phyloP scores from a whole-genome alignment of 2,797 vertebrate genomes.

The Enteromius argenteus region DNA sequence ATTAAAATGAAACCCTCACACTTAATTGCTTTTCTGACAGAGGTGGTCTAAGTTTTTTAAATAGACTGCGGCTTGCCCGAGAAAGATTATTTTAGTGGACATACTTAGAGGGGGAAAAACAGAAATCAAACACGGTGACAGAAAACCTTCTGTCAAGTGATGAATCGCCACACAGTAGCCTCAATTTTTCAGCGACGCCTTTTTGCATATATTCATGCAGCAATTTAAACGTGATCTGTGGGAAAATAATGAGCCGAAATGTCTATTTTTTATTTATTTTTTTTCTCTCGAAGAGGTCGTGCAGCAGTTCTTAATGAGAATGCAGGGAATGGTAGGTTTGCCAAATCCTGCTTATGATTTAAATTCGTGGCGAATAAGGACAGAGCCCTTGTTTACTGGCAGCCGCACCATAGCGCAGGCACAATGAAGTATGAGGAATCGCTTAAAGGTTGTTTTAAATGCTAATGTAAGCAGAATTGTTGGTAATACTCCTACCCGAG shows the following conservation, averaged over 20 bases:
- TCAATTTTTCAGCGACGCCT: slow-evolving; percentile 37
- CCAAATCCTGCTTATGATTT: slow-evolving; percentile 31
- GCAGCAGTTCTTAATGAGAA: slow-evolving; percentile 23
- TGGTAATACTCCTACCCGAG: slow-evolving; percentile 43
- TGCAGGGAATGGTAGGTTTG: neutral
- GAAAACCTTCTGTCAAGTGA: slow-evolving; percentile 58
- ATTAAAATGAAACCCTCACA: slow-evolving; percentile 82
- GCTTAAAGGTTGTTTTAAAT: slow-evolving; percentile 50
- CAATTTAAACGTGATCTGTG: slow-evolving; percentile 57
- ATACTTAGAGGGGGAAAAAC: slow-evolving; percentile 45
- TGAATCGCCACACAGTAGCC: slow-evolving; percentile 50
- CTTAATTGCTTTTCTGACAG: slow-evolving; percentile 84
- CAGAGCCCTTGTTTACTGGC: slow-evolving; percentile 33
- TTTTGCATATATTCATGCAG: slow-evolving; percentile 61
- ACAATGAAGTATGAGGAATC: slow-evolving; percentile 31
- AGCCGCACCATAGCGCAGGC: neutral
- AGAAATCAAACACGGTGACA: slow-evolving; percentile 56
- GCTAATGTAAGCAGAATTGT: slow-evolving; percentile 45
- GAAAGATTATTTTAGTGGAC: slow-evolving; percentile 57
- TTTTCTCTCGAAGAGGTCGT: neutral
- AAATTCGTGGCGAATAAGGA: slow-evolving; percentile 25
- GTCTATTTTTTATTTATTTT: neutral
- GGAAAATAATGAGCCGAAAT: slow-evolving; percentile 49
- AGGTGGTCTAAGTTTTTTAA: slow-evolving; percentile 78
- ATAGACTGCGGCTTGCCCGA: slow-evolving; percentile 65